Conservation (phyloP, 2,113 vertebrate genomes). For the Heterotilapia buettikoferi region DNA sequence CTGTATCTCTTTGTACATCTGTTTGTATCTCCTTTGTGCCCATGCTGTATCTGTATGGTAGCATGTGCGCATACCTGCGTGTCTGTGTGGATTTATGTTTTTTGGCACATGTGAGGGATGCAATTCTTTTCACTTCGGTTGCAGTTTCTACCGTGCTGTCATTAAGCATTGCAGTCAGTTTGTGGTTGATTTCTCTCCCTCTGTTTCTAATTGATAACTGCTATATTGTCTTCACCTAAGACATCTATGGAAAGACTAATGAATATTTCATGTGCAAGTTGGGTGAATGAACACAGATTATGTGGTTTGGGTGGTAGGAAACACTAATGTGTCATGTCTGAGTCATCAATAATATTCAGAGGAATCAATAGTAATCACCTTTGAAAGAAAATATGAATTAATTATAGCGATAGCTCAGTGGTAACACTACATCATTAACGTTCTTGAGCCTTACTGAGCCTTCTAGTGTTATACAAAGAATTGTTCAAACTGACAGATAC, state of each 20-base stretch:
- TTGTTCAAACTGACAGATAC: not conserved
- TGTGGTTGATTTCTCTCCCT: constrained; percentile 21
- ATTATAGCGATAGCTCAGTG: not conserved
- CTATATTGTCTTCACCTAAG: not conserved
- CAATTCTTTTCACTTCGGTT: constrained; percentile 21
- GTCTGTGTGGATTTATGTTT: not conserved
- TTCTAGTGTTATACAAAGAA: not conserved
- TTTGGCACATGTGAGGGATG: not conserved
- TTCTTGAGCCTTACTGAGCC: not conserved
- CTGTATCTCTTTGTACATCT: not conserved
- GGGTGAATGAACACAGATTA: not conserved
- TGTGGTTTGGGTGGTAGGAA: not conserved
- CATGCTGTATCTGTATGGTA: not conserved
- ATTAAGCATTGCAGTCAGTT: constrained; percentile 28
- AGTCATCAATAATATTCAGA: constrained; percentile 29
- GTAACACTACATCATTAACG: not conserved
- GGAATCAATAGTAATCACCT: constrained; percentile 26
- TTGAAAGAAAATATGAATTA: not conserved
- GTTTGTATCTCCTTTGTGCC: not conserved
- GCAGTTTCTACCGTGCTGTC: constrained; percentile 3
- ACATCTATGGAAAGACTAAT: not conserved
- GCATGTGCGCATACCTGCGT: not conserved
- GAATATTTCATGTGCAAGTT: not conserved
- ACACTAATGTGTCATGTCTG: not conserved
- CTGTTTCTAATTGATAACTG: constrained; percentile 13